Conservation (phyloP, 1,140 invertebrate species). For the Anagrus nilaparvatae region DNA sequence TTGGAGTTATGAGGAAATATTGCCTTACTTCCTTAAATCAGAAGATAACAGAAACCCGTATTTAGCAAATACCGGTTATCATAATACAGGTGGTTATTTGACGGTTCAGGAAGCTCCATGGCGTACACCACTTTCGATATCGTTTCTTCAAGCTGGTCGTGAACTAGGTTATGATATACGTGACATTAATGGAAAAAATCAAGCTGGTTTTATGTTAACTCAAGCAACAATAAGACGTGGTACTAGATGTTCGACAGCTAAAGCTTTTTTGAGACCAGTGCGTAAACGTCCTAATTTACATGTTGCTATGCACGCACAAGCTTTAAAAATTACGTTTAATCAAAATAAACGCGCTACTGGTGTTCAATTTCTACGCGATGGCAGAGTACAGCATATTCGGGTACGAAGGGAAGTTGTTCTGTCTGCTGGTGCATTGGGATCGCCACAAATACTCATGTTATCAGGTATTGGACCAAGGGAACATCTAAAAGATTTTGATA, state of each 20-base stretch:
- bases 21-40: slow-evolving; percentile 82
- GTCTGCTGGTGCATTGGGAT: slow-evolving; percentile 70
- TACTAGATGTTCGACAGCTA: slow-evolving; percentile 77
- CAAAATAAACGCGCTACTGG: slow-evolving; percentile 60
- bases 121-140: slow-evolving; percentile 66
- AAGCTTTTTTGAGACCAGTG: slow-evolving; percentile 77
- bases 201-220: slow-evolving; percentile 76
- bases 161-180: slow-evolving; percentile 71
- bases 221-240: slow-evolving; percentile 80
- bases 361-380: slow-evolving; percentile 61
- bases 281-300: slow-evolving; percentile 70
- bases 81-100: slow-evolving; percentile 66
- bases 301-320: slow-evolving; percentile 69
- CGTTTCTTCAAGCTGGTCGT: slow-evolving; percentile 69
- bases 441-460: slow-evolving; percentile 79
- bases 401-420: slow-evolving; percentile 69
- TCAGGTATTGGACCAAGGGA: slow-evolving; percentile 77
- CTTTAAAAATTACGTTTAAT: slow-evolving; percentile 59
- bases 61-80: slow-evolving; percentile 60
- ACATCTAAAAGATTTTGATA: slow-evolving; percentile 64
- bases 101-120: slow-evolving; percentile 77
- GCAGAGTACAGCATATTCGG: slow-evolving; percentile 51
- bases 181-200: slow-evolving; percentile 72
- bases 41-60: slow-evolving; percentile 82
- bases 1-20: slow-evolving; percentile 80